phyloP scores from a whole-genome alignment of 2,888 invertebrate species.

The Pterobdella sp. region DNA sequence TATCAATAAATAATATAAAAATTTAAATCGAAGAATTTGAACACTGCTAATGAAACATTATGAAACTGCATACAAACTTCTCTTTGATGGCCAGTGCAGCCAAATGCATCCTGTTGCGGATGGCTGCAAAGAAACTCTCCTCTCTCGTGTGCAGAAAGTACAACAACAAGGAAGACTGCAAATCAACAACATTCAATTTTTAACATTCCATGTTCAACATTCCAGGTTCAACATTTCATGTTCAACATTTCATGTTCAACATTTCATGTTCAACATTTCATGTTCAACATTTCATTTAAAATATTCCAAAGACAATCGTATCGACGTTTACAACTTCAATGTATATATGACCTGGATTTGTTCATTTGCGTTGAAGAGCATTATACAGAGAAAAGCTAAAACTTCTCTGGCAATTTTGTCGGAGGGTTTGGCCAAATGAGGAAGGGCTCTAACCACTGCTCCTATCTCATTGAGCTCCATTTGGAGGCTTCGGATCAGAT shows the following conservation, averaged over 20 bases:
- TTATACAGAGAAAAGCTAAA: constrained; percentile 40
- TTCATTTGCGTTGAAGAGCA: constrained; percentile 43
- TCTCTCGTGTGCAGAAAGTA: constrained; percentile 42
- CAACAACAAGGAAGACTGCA: constrained; percentile 37
- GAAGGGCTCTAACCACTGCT: constrained; percentile 40
- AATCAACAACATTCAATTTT: too few relatives aligned
- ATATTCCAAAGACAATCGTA: neutral
- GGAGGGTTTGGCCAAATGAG: constrained; percentile 40
- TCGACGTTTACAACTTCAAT: neutral
- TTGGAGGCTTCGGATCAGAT: constrained; percentile 38
- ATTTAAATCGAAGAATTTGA: too few relatives aligned
- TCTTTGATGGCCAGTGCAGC: constrained; percentile 43
- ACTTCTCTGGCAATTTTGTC: constrained; percentile 41
- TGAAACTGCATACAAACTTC: constrained; percentile 35
- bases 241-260: too few relatives aligned
- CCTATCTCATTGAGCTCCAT: constrained; percentile 40
- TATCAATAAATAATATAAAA: too few relatives aligned
- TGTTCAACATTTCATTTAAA: neutral
- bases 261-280: too few relatives aligned
- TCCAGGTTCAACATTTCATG: too few relatives aligned
- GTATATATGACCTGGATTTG: constrained; percentile 39
- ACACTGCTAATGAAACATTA: too few relatives aligned
- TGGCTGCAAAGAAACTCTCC: constrained; percentile 43
- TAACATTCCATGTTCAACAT: too few relatives aligned
- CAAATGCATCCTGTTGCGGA: constrained; percentile 41